Percentiles rank a stretch among this genome's conserved stretches.
Evolutionary conservation across 2,113 vertebrate species (phyloP).

Genomic region (Lampris incognitus): DNA sequence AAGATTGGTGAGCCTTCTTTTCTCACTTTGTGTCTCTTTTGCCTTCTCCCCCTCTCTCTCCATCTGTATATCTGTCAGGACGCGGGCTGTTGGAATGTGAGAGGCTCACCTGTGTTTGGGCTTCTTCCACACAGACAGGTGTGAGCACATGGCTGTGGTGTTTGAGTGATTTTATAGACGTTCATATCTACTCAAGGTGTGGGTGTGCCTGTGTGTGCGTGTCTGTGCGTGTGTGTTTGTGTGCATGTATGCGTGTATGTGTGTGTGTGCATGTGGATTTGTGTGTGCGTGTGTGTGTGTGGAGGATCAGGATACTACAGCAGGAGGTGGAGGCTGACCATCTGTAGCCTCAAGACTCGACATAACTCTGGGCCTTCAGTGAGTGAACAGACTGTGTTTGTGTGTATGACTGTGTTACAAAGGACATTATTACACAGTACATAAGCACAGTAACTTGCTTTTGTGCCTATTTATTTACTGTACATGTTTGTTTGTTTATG

Average conservation of each 20-base stretch:
- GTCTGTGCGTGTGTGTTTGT: slow-evolving; percentile 6
- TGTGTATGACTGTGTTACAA: not conserved
- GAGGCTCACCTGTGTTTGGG: slow-evolving; percentile 72
- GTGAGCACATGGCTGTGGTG: slow-evolving; percentile 65
- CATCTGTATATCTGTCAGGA: slow-evolving; percentile 69
- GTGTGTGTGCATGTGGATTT: not conserved
- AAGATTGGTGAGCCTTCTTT: slow-evolving; percentile 39
- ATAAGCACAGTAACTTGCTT: slow-evolving; percentile 21
- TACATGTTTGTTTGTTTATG: not conserved
- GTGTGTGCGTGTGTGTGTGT: slow-evolving; percentile 13
- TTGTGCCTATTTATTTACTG: not conserved
- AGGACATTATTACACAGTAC: not conserved
- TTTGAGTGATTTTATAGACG: slow-evolving; percentile 75
- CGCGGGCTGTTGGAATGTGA: slow-evolving; percentile 68
- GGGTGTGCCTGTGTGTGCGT: slow-evolving; percentile 6
- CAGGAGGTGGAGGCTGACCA: slow-evolving; percentile 63
- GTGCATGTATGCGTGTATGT: slow-evolving; percentile 6
- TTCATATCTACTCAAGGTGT: slow-evolving; percentile 19
- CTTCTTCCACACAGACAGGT: slow-evolving; percentile 70
- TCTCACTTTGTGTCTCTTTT: slow-evolving; percentile 5
- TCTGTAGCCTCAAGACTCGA: slow-evolving; percentile 54
- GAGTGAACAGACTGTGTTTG: slow-evolving; percentile 12
- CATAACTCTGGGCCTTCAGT: slow-evolving; percentile 41
- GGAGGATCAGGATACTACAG: slow-evolving; percentile 34
- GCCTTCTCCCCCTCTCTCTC: not conserved